Evolutionary conservation across 2,113 vertebrate species (phyloP).

Genomic region (Egretta garzetta): DNA sequence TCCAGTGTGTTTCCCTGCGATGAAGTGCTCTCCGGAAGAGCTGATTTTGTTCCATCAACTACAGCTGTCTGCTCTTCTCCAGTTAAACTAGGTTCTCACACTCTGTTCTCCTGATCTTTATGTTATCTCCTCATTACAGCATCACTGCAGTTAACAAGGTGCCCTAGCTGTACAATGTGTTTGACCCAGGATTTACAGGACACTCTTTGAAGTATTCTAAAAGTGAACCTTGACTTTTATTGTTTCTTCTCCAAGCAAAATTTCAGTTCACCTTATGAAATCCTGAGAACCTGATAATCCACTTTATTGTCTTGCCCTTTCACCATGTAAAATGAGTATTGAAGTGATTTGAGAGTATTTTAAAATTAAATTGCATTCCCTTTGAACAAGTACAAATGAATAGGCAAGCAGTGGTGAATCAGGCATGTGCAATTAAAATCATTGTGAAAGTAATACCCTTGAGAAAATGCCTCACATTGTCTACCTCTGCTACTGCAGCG

Average conservation of each 20-base stretch:
- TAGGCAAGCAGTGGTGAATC: not conserved
- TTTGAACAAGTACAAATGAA: slow-evolving; percentile 29
- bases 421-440: not conserved
- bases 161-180: not conserved
- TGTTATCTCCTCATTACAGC: not conserved
- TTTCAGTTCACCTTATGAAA: not conserved
- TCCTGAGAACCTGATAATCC: not conserved
- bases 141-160: not conserved
- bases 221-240: not conserved
- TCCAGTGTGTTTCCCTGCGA: not conserved
- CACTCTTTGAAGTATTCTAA: not conserved
- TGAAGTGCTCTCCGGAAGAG: not conserved
- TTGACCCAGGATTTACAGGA: not conserved
- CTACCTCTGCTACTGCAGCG: not conserved
- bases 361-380: slow-evolving; percentile 5
- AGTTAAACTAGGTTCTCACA: not conserved
- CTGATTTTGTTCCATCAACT: not conserved
- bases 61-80: slow-evolving; percentile 1
- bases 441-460: slow-evolving; percentile 21
- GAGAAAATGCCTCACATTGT: not conserved
- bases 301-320: not conserved
- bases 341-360: not conserved
- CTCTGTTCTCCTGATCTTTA: not conserved
- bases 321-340: not conserved
- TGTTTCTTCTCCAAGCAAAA: not conserved